Evolutionary conservation across 2,797 vertebrate genomes (phyloP), one percentile per base, ranked within the genome.

Genomic region (Erpetoichthys calabaricus): DNA sequence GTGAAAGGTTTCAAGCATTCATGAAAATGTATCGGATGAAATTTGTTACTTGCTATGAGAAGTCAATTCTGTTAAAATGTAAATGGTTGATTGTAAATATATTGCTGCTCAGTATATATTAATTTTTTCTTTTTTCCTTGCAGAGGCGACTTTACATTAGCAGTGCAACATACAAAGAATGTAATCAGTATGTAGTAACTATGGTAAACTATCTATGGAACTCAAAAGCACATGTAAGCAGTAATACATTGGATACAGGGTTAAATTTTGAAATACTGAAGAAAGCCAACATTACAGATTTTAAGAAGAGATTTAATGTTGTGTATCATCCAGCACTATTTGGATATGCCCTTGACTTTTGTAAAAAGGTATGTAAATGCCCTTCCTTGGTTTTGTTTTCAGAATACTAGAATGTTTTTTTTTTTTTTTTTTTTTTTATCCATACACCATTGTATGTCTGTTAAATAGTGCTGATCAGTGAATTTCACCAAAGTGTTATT

Each of bases 201-300:
- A 91, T 96, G 86, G 89, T 97, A 61, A 88, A 80, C 66, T 91
- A 86, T 63, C 76, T 99, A 65, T 98, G 91, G 93, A 93, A 86
- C 64, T 89, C 87, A 41, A 86, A 56, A 58, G 78, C 68, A 4
- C 91, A 91, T 66, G 65, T 79, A n/a, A 77, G 79, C 9, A 84
- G 77, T 43, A 25, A 1, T 45, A 67, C 74, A 45, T 76, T 69
- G 7, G 82, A 78, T 3, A 47, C 89, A 4, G 7, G 60, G 66
- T 66, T 94, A 57, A 65, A 69, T 4, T 73, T 85, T 0, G 53
- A 84, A 65, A 58, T 90, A 58, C 75, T 97, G 44, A 67, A 61
- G 57, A 79, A 71, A 68, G 81, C 80, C n/a, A 60, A 56, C 51
- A 70, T 89, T 43, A 57, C 75, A 0, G 73, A 89, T 0, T 65